Evolutionary conservation across 2,888 invertebrate genomes (phyloP).

Genomic region (Metacarcinus magister): DNA sequence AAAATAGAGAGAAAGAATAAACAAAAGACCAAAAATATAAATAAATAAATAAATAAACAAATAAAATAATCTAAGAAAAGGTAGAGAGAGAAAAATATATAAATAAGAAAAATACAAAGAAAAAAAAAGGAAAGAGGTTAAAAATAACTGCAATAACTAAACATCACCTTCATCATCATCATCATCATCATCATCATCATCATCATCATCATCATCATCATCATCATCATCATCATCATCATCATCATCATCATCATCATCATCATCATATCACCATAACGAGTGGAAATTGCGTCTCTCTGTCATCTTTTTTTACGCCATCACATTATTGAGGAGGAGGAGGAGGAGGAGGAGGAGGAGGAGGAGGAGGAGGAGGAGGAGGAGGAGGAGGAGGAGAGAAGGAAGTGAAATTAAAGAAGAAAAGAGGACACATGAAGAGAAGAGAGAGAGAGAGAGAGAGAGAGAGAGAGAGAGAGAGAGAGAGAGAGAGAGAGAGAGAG

Average conservation of each 20-base stretch:
- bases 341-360: slow-evolving; percentile 27
- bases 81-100: too few relatives aligned
- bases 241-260: too few relatives aligned
- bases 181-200: too few relatives aligned
- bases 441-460: not conserved
- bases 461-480: slow-evolving; percentile 2
- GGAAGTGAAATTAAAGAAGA: not conserved
- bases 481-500: slow-evolving; percentile 2
- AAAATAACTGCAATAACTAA: too few relatives aligned
- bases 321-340: not conserved
- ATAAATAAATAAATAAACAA: not conserved
- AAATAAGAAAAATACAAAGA: not conserved
- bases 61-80: not conserved
- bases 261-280: not conserved
- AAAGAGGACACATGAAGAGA: not conserved
- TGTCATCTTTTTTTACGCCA: not conserved
- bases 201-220: too few relatives aligned
- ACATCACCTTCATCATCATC: too few relatives aligned
- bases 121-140: not conserved
- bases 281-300: not conserved
- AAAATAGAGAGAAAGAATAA: not conserved
- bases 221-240: too few relatives aligned
- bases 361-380: not conserved
- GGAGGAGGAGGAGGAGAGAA: not conserved
- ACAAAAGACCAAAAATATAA: not conserved